These are phyloP conservation scores for Eulithis testata DNA, from an alignment of 2,888 invertebrate species.

Conservation along the genomic window DNA sequence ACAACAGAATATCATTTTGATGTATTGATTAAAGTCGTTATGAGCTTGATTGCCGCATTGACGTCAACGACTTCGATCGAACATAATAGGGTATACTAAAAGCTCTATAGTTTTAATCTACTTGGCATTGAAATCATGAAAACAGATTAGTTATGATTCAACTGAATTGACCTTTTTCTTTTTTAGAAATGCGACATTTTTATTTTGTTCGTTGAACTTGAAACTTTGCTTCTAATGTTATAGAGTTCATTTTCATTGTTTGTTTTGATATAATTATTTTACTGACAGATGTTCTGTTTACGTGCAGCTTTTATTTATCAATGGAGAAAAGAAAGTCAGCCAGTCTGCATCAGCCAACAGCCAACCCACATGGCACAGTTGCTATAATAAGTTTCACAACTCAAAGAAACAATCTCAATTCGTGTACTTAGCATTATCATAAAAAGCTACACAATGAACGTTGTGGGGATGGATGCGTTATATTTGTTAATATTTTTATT, in stretches of 20 bases:
- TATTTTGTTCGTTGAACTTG: conserved; percentile 39
- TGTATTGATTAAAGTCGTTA: conserved; percentile 61
- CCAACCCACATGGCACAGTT: conserved; percentile 10
- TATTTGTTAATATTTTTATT: no score
- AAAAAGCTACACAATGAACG: no score
- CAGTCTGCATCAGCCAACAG: conserved; percentile 29
- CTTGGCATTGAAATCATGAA: conserved; percentile 8
- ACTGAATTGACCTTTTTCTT: conserved; percentile 22
- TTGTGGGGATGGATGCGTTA: no score
- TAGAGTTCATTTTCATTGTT: conserved; percentile 33
- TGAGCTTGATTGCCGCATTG: conserved; percentile 57
- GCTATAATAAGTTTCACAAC: background rate
- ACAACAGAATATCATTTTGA: conserved; percentile 34
- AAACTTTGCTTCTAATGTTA: conserved; percentile 15
- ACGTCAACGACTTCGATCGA: conserved; percentile 65
- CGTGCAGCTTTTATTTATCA: conserved; percentile 30
- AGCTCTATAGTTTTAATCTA: conserved; percentile 23
- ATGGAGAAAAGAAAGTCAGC: conserved; percentile 56
- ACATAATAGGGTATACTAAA: conserved; percentile 61
- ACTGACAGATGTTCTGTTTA: conserved; percentile 36
- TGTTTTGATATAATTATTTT: conserved; percentile 30
- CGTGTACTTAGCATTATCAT: no score
- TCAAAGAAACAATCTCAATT: conserved; percentile 1
- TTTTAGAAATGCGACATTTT: conserved; percentile 28
- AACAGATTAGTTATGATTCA: conserved; percentile 17